phyloP scores from a whole-genome alignment of 2,888 invertebrate species.

The Lasiommata megera region DNA sequence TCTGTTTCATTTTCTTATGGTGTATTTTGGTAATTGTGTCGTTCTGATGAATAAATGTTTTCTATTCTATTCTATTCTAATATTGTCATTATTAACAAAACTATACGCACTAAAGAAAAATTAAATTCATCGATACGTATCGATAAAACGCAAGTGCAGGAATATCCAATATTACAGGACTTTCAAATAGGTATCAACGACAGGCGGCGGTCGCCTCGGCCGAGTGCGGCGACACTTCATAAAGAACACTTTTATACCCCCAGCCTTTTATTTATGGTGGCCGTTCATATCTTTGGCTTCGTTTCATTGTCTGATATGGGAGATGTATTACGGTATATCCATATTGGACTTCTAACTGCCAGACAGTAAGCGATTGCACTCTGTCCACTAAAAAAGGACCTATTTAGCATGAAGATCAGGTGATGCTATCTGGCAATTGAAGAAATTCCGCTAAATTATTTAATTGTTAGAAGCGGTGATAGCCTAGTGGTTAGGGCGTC shows the following conservation, averaged over 20 bases:
- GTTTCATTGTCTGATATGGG: conserved; percentile 61
- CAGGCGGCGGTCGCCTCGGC: conserved; percentile 52
- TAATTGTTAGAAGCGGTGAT: too few species aligned
- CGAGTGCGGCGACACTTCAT: conserved; percentile 74
- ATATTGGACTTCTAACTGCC: conserved; percentile 29
- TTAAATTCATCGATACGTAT: conserved; percentile 52
- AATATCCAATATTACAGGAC: conserved; percentile 71
- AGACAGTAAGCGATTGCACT: conserved; percentile 12
- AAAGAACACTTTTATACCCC: conserved; percentile 79
- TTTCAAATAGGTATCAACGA: conserved; percentile 76
- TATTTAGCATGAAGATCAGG: too few species aligned
- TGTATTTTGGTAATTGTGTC: too few species aligned
- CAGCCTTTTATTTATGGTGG: conserved; percentile 77
- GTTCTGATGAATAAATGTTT: too few species aligned
- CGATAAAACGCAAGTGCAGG: conserved; percentile 48
- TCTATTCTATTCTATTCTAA: too few species aligned
- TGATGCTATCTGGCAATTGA: too few species aligned
- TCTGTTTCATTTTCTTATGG: too few species aligned
- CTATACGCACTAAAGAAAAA: conserved; percentile 1
- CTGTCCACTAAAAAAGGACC: background rate
- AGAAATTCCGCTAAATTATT: too few species aligned
- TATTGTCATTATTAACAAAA: too few species aligned
- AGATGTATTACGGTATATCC: conserved; percentile 57
- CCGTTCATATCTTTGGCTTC: conserved; percentile 68
- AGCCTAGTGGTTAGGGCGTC: too few species aligned